phyloP scores from a whole-genome alignment of 2,888 invertebrate genomes.

The Oscheius sp. region DNA sequence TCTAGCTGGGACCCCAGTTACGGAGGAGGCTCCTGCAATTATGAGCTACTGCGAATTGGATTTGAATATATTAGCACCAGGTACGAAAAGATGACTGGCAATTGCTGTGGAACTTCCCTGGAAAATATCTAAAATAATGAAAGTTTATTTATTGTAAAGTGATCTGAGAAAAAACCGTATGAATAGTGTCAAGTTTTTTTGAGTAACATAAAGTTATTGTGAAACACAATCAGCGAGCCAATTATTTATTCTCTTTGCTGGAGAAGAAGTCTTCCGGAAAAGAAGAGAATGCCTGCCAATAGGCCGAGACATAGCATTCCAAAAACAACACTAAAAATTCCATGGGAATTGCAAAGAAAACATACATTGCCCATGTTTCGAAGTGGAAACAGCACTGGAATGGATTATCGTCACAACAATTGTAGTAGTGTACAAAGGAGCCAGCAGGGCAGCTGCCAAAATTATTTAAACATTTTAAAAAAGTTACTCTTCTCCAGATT shows the following conservation, averaged over 20 bases:
- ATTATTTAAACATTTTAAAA: not conserved
- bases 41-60: not conserved
- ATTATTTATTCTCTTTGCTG: constrained; percentile 19
- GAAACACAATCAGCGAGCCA: too few relatives aligned
- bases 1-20: not conserved
- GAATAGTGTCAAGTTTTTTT: too few relatives aligned
- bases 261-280: constrained; percentile 25
- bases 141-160: too few relatives aligned
- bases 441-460: constrained; percentile 62
- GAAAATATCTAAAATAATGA: too few relatives aligned
- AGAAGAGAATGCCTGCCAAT: constrained; percentile 28
- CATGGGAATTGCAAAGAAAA: not conserved
- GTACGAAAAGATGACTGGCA: too few relatives aligned
- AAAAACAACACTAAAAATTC: constrained; percentile 21
- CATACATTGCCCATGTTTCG: constrained; percentile 67
- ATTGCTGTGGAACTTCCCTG: too few relatives aligned
- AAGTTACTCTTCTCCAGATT: constrained; percentile 52
- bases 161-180: too few relatives aligned
- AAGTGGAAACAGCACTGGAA: constrained; percentile 68
- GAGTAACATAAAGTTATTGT: too few relatives aligned
- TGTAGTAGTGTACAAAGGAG: constrained; percentile 67
- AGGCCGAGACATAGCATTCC: constrained; percentile 17
- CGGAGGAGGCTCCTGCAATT: not conserved
- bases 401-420: constrained; percentile 66
- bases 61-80: constrained; percentile 8